These are phyloP conservation scores for Dastarcus helophoroides DNA, from an alignment of 2,888 invertebrate species.

Conservation along the genomic window DNA sequence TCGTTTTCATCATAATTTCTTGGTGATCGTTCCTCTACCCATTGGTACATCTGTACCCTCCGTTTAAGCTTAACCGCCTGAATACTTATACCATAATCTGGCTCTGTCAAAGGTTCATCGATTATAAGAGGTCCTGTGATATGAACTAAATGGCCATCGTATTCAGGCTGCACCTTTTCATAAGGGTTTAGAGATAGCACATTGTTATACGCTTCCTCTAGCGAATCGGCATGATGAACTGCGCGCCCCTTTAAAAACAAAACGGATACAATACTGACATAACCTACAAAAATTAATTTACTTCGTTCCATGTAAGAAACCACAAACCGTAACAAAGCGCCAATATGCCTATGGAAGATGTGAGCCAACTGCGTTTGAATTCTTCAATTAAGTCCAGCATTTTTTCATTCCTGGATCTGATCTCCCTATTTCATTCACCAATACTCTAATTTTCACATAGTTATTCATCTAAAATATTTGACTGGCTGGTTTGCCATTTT, in stretches of 20 bases:
- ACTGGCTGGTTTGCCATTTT: too few species aligned
- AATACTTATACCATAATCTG: constrained; percentile 75
- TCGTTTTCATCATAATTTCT: constrained; percentile 17
- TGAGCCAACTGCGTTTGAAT: constrained; percentile 60
- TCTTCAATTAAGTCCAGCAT: constrained; percentile 33
- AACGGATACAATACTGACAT: neutral
- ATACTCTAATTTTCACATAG: too few species aligned
- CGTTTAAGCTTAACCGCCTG: constrained; percentile 74
- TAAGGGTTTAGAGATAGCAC: constrained; percentile 40
- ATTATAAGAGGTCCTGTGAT: constrained; percentile 61
- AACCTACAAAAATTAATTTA: constrained; percentile 28
- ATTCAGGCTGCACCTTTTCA: constrained; percentile 42
- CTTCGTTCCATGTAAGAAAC: constrained; percentile 79
- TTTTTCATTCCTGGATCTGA: too few species aligned
- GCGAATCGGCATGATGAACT: constrained; percentile 63
- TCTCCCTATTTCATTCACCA: too few species aligned
- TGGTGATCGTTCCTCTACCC: constrained; percentile 65
- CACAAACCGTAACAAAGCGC: constrained; percentile 56
- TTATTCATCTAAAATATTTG: too few species aligned
- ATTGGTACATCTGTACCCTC: constrained; percentile 87
- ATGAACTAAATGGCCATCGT: constrained; percentile 68
- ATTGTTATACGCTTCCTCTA: constrained; percentile 65
- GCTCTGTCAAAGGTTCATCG: constrained; percentile 73
- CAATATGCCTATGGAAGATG: constrained; percentile 55
- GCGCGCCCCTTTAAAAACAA: constrained; percentile 53